Evolutionary conservation across 2,888 invertebrate species (phyloP).

Genomic region (Cabera pusaria): DNA sequence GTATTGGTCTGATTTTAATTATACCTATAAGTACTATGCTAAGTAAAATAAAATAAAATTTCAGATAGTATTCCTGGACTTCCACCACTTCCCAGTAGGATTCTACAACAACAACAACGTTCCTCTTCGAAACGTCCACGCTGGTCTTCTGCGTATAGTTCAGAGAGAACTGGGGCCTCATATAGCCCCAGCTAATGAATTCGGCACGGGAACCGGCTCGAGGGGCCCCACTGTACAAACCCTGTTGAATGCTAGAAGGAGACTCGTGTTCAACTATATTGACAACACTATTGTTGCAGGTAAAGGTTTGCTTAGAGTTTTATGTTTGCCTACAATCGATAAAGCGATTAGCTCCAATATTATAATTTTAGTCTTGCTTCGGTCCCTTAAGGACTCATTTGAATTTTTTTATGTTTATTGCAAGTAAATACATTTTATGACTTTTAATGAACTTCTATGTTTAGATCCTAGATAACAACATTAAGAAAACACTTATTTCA

Average conservation of each 20-base stretch:
- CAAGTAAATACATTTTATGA: too few relatives aligned
- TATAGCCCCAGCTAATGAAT: slow-evolving; percentile 70
- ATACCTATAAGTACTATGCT: too few relatives aligned
- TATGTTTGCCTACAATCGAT: too few relatives aligned
- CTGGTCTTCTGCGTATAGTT: slow-evolving; percentile 79
- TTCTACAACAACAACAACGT: slow-evolving; percentile 75
- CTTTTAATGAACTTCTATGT: too few relatives aligned
- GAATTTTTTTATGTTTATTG: too few relatives aligned
- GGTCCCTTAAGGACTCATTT: too few relatives aligned
- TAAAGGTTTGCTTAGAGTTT: slow-evolving; percentile 40
- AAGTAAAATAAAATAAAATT: slow-evolving; percentile 36
- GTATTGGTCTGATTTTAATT: too few relatives aligned
- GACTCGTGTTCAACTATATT: slow-evolving; percentile 82
- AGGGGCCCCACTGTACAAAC: slow-evolving; percentile 73
- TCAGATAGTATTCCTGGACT: slow-evolving; percentile 89
- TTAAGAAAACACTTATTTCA: too few relatives aligned
- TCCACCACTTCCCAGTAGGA: slow-evolving; percentile 91
- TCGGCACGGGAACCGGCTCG: slow-evolving; percentile 61
- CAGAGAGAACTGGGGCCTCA: slow-evolving; percentile 81
- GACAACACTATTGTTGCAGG: slow-evolving; percentile 71
- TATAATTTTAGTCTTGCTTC: too few relatives aligned
- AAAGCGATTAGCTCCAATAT: too few relatives aligned
- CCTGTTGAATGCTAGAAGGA: slow-evolving; percentile 68
- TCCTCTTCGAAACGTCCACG: slow-evolving; percentile 76
- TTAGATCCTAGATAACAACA: too few relatives aligned